Percentiles rank a stretch among this genome's conserved stretches.
phyloP scores from a whole-genome alignment of 2,888 invertebrate species.

The Zaprionus bogoriensis region DNA sequence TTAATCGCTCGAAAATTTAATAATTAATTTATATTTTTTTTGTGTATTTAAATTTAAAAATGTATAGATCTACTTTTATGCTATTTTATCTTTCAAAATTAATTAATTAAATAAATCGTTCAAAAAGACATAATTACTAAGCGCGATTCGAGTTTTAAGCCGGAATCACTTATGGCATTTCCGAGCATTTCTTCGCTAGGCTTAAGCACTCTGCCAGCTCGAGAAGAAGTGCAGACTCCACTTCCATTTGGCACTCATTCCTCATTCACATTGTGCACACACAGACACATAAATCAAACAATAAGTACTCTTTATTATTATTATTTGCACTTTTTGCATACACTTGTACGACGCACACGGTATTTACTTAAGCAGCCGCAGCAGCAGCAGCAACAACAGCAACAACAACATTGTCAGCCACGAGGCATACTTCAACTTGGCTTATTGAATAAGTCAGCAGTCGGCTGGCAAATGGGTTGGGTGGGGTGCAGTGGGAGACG shows the following conservation, averaged over 20 bases:
- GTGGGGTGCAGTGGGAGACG: conserved; percentile 21
- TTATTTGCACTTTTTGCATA: conserved; percentile 81
- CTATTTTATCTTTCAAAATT: too few species aligned
- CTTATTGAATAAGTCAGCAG: conserved; percentile 82
- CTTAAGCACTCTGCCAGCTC: background rate
- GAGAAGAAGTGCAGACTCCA: background rate
- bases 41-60: too few species aligned
- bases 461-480: conserved; percentile 16
- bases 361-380: conserved; percentile 75
- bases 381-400: conserved; percentile 43
- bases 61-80: too few species aligned
- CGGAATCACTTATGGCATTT: too few species aligned
- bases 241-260: conserved; percentile 17
- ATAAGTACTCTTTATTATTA: conserved; percentile 83
- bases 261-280: conserved; percentile 66
- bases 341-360: conserved; percentile 49
- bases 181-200: too few species aligned
- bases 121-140: too few species aligned
- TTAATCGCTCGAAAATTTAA: too few species aligned
- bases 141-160: too few species aligned
- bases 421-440: conserved; percentile 78
- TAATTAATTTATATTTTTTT: too few species aligned
- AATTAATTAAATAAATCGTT: too few species aligned
- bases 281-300: conserved; percentile 83
- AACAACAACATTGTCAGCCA: conserved; percentile 44